Base-by-base conservation (phyloP, 2,797 vertebrate species). In the Hipposideros larvatus region DNA sequence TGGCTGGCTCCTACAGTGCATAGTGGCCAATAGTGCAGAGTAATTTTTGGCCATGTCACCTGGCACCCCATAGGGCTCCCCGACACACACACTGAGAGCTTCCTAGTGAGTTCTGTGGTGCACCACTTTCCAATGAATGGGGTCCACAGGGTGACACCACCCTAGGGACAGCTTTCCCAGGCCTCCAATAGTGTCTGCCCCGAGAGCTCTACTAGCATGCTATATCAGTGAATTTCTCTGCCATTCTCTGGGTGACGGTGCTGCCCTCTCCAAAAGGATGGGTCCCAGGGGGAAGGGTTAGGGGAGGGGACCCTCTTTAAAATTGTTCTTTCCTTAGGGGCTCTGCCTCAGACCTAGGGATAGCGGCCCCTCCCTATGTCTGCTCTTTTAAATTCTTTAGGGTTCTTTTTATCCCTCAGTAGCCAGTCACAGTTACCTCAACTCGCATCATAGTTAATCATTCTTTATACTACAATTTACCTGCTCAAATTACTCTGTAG, bases 401-500 rank as follows among this genome's bases (percentile, higher is more conserved):
- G 31, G 18, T 59, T 85, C 7, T 85, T 93, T 89, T 61, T n/a
- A 37, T 4, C 31, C n/a, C 34, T 95, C n/a, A 82, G 41, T 2
- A 57, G 24, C 37, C 46, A 31, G 53, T 87, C 46, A 34, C n/a
- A 70, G 13, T 28, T 48, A 61, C 10, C 55, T 28, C 3, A 79
- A 26, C 51, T 14, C 31, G 19, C 11, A 22, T 34, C 24, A 74
- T 5, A 59, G 24, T 84, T 85, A 93, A 73, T 61, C 61, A 83
- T 57, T 92, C 51, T 66, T 90, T 71, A 65, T 14, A 10, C 70
- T 79, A 43, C 51, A 65, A 9, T 71, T 66, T 66, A 65, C 31
- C 57, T 82, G 16, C 8, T 86, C 68, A 93, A 82, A 90, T 78
- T 71, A 66, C 55, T 65, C 5, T 51, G 16, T 57, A 75, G 13